phyloP scores from a whole-genome alignment of 2,797 vertebrate genomes.

The Enteromius unitaeniatus region DNA sequence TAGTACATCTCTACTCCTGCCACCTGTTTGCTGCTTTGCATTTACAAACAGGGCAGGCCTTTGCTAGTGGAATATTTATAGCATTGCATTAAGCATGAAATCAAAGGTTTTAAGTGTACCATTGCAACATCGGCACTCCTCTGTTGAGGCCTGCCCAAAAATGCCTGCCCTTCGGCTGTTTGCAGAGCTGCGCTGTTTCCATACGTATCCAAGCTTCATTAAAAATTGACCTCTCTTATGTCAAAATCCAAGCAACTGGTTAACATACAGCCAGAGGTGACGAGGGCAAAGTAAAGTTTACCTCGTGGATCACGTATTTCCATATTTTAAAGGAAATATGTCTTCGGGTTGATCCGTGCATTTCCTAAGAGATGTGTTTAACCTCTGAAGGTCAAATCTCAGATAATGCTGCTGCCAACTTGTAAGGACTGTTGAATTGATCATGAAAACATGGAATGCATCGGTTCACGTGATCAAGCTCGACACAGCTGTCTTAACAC shows the following conservation, averaged over 20 bases:
- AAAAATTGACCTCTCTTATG: conserved; percentile 62
- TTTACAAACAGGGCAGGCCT: conserved; percentile 75
- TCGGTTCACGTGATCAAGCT: conserved; percentile 15
- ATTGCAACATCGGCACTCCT: conserved; percentile 75
- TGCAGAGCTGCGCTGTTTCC: conserved; percentile 63
- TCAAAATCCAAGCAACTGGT: conserved; percentile 61
- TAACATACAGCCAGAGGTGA: conserved; percentile 27
- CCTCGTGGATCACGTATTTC: neutral
- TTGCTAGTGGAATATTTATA: conserved; percentile 83
- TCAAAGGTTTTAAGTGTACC: conserved; percentile 80
- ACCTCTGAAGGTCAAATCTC: conserved; percentile 26
- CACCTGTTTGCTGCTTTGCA: conserved; percentile 66
- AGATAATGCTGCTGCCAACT: neutral
- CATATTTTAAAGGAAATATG: neutral
- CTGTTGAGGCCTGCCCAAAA: conserved; percentile 84
- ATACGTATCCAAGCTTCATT: conserved; percentile 67
- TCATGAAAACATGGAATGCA: conserved; percentile 38
- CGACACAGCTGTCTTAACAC: conserved; percentile 22
- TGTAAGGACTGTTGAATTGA: conserved; percentile 11
- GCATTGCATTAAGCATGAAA: conserved; percentile 81
- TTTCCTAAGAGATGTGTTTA: conserved; percentile 4
- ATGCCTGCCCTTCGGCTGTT: conserved; percentile 76
- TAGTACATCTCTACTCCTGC: conserved; percentile 69
- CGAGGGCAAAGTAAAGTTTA: conserved; percentile 9
- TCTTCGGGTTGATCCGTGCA: neutral